These are phyloP conservation scores for Apotomis betuletana DNA, from an alignment of 2,888 invertebrate genomes.

Conservation along the genomic window DNA sequence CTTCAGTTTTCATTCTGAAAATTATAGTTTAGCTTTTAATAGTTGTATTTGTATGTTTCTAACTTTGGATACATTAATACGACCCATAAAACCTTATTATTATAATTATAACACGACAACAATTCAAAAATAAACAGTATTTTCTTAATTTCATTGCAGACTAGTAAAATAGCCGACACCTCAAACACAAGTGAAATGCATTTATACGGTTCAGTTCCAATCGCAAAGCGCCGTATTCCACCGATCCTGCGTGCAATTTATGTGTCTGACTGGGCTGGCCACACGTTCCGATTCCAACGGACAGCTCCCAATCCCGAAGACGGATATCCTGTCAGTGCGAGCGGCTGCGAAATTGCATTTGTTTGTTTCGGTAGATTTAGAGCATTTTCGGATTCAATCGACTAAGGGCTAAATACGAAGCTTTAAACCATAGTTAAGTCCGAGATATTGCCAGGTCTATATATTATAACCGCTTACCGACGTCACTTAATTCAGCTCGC, in stretches of 20 bases:
- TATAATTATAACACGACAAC: no score
- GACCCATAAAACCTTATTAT: no score
- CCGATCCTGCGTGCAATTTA: slow-evolving; percentile 38
- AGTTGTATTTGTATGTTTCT: no score
- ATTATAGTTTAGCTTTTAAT: no score
- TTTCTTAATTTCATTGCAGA: not conserved
- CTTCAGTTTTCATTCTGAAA: no score
- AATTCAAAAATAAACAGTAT: no score
- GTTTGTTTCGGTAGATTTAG: not conserved
- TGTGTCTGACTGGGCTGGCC: slow-evolving; percentile 35
- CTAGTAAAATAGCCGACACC: slow-evolving; percentile 4
- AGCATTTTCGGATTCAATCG: slow-evolving; percentile 6
- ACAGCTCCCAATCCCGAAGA: slow-evolving; percentile 3
- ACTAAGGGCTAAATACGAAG: not conserved
- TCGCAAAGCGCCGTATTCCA: slow-evolving; percentile 25
- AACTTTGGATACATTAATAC: no score
- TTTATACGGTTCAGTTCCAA: slow-evolving; percentile 38
- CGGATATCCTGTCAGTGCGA: slow-evolving; percentile 11
- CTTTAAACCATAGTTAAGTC: no score
- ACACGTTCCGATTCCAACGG: not conserved
- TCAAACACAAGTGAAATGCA: slow-evolving; percentile 29
- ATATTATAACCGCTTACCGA: no score
- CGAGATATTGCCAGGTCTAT: no score
- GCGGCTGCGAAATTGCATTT: slow-evolving; percentile 5
- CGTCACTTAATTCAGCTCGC: no score